phyloP scores from a whole-genome alignment of 2,113 vertebrate genomes.

The Syngnathoides biaculeatus region DNA sequence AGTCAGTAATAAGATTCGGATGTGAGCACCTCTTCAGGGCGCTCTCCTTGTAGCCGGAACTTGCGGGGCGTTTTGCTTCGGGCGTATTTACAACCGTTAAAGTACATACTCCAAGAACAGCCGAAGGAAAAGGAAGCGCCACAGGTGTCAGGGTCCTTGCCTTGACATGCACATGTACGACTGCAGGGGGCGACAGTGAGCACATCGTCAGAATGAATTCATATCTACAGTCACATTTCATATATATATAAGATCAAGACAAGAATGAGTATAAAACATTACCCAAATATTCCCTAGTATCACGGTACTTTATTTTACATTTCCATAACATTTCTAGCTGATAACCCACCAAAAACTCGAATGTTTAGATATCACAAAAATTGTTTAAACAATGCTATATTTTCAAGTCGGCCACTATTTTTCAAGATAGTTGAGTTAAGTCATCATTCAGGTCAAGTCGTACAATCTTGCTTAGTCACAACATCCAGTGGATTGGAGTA shows the following conservation, averaged over 20 bases:
- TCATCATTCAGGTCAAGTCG: too few species aligned
- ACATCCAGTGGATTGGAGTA: too few species aligned
- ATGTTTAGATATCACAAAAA: not conserved
- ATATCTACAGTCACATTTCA: not conserved
- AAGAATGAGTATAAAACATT: not conserved
- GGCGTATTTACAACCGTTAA: conserved; percentile 97
- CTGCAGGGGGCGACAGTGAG: conserved; percentile 70
- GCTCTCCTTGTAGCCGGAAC: conserved; percentile 92
- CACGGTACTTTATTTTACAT: not conserved
- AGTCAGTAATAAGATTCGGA: conserved; percentile 1
- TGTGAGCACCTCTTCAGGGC: conserved; percentile 83
- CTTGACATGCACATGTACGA: conserved; percentile 98
- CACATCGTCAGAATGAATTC: not conserved
- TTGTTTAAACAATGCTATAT: too few species aligned
- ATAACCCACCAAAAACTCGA: not conserved
- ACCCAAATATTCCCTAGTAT: not conserved
- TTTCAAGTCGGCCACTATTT: too few species aligned
- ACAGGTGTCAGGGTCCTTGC: conserved; percentile 88
- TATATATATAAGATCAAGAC: not conserved
- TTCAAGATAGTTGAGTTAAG: too few species aligned
- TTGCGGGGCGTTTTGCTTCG: conserved; percentile 95
- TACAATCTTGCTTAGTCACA: too few species aligned
- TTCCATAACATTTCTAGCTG: not conserved
- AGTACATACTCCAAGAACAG: conserved; percentile 99
- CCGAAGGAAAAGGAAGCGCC: conserved; percentile 98